phyloP scores from a whole-genome alignment of 2,888 invertebrate species.

The Dusona sp. region DNA sequence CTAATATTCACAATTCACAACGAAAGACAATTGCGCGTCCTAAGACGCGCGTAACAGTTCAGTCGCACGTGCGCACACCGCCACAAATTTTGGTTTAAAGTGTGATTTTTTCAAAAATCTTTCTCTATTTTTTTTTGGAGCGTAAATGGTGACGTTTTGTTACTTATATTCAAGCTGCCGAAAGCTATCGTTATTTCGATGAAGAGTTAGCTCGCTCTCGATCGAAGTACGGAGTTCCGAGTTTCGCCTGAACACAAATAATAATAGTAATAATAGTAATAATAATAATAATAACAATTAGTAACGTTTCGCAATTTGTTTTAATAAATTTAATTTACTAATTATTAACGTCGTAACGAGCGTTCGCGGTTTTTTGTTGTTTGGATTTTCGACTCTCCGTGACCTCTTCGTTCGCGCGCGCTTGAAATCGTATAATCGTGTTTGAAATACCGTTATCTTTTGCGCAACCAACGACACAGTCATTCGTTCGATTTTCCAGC shows the following conservation, averaged over 20 bases:
- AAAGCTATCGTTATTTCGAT: conserved; percentile 5
- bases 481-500: conserved; percentile 11
- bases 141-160: conserved; percentile 13
- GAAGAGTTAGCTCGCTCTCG: neutral
- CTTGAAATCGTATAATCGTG: neutral
- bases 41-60: conserved; percentile 36
- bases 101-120: conserved; percentile 12
- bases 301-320: neutral
- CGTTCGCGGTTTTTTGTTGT: neutral
- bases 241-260: neutral
- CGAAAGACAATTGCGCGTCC: conserved; percentile 52
- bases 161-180: conserved; percentile 7
- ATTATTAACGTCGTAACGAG: conserved; percentile 2
- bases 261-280: neutral
- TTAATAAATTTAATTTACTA: conserved; percentile 6
- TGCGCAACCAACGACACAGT: neutral
- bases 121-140: neutral
- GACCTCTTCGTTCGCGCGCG: neutral
- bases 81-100: conserved; percentile 2
- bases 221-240: conserved; percentile 1
- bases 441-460: neutral
- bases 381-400: neutral
- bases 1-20: conserved; percentile 72
- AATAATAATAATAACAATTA: conserved; percentile 11
- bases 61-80: conserved; percentile 25